Evolutionary conservation across 2,888 invertebrate species (phyloP).

Genomic region (Melipona beecheii): DNA sequence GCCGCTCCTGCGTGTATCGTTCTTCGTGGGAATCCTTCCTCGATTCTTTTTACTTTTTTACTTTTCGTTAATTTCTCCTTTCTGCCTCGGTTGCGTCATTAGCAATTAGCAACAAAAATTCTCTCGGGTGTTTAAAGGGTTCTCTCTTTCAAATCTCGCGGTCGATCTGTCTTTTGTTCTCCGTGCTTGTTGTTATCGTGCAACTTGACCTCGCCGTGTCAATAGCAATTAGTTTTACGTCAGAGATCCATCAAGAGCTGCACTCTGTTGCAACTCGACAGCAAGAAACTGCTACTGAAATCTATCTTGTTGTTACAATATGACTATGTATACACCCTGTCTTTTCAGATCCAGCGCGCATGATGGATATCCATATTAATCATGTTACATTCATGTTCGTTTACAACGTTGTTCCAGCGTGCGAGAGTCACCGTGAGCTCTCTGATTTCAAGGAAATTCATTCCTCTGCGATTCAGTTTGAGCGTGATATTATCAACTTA

Average conservation of each 20-base stretch:
- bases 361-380: constrained; percentile 30
- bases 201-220: no score
- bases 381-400: neutral
- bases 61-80: neutral
- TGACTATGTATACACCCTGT: neutral
- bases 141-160: no score
- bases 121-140: no score
- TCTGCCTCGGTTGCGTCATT: neutral
- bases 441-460: no score
- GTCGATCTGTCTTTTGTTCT: no score
- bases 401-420: neutral
- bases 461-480: no score
- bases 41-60: neutral
- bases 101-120: neutral
- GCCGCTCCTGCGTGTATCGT: neutral
- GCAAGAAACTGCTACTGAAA: no score
- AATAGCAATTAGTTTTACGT: neutral
- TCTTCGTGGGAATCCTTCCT: neutral
- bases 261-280: no score
- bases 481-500: no score
- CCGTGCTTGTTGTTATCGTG: no score
- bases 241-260: constrained; percentile 1
- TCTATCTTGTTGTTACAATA: constrained; percentile 22
- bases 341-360: neutral
- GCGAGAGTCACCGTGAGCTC: neutral